Percentiles rank a stretch among this genome's conserved stretches.
Evolutionary conservation across 2,113 vertebrate genomes (phyloP).

Genomic region (Thinocorus orbignyianus): DNA sequence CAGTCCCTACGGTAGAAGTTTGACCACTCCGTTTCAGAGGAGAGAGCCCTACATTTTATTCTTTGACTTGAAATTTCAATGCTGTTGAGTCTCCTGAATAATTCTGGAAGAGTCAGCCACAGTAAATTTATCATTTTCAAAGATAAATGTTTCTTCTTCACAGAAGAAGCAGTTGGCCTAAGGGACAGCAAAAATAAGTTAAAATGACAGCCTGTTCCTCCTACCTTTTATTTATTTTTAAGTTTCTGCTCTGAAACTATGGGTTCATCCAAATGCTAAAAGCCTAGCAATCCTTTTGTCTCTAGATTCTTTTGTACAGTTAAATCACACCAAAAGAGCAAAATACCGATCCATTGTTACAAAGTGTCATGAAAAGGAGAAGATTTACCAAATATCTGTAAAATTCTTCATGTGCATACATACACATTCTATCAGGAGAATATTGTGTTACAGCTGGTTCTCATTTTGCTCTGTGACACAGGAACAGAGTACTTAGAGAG

Average conservation of each 20-base stretch:
- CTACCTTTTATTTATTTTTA: constrained; percentile 55
- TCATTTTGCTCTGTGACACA: constrained; percentile 41
- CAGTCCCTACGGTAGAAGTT: neutral
- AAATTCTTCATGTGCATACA: neutral
- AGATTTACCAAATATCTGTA: constrained; percentile 28
- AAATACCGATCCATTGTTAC: neutral
- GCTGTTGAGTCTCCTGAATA: neutral
- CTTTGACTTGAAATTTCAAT: neutral
- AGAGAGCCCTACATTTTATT: neutral
- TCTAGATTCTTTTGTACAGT: neutral
- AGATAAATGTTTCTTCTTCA: constrained; percentile 3
- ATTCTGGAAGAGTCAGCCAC: neutral
- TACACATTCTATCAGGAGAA: constrained; percentile 9
- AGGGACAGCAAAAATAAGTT: constrained; percentile 40
- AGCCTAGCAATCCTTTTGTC: neutral
- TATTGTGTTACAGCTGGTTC: constrained; percentile 38
- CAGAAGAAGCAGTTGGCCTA: neutral
- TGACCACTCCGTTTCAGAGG: neutral
- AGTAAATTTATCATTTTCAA: neutral
- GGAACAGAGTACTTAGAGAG: constrained; percentile 43
- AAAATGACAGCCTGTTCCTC: constrained; percentile 33
- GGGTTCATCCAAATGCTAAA: constrained; percentile 50
- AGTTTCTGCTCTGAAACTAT: neutral
- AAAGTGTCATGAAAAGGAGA: neutral
- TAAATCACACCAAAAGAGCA: neutral